Conservation (phyloP, 2,888 invertebrate species). For the Pimpla rufipes region DNA sequence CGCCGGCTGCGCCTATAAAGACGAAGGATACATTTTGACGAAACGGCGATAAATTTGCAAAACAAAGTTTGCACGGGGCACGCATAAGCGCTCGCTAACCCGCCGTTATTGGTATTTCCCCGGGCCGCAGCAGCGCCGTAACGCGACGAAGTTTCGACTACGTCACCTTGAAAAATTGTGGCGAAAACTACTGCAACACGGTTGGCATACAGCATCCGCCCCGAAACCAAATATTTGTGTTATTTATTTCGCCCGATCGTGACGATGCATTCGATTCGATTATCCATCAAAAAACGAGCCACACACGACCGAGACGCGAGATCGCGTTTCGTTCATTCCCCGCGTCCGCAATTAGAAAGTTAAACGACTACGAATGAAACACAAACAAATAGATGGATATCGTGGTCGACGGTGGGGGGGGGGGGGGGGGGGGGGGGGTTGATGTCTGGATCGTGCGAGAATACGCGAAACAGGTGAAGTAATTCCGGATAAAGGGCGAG, state of each 20-base stretch:
- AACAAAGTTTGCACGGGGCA: constrained; percentile 28
- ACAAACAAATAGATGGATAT: not conserved
- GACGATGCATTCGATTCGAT: not conserved
- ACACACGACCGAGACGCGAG: not conserved
- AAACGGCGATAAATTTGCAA: constrained; percentile 26
- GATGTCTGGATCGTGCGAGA: not conserved
- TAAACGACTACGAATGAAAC: not conserved
- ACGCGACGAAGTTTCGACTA: not conserved
- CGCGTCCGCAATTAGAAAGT: not conserved
- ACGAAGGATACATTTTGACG: not conserved
- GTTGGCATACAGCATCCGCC: not conserved
- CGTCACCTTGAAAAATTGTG: not conserved
- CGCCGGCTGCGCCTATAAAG: not conserved
- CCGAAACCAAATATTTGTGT: too few relatives aligned
- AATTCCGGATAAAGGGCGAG: constrained; percentile 6
- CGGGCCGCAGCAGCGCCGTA: not conserved
- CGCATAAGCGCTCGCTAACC: constrained; percentile 5
- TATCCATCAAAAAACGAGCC: not conserved
- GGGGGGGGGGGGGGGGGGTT: too few relatives aligned
- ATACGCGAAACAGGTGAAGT: constrained; percentile 21
- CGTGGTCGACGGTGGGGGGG: too few relatives aligned
- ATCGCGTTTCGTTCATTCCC: not conserved
- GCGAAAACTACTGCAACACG: not conserved
- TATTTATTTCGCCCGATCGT: too few relatives aligned
- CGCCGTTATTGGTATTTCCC: constrained; percentile 14